Base-by-base conservation (phyloP, 2,797 vertebrate species). In the Loriculus beryllinus region DNA sequence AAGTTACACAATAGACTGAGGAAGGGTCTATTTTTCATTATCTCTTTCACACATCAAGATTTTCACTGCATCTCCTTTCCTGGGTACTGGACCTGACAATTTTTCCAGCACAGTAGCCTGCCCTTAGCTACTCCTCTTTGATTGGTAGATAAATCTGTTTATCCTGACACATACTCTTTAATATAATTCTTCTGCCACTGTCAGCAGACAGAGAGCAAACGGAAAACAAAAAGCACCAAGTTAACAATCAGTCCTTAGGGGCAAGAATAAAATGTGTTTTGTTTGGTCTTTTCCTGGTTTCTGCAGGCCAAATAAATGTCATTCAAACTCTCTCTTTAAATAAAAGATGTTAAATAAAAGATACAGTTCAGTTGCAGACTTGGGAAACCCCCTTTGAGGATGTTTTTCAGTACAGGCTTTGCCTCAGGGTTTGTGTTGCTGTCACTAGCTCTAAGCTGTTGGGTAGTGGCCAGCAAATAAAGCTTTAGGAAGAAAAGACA, bases 41-140 rank as follows among this genome's bases (percentile, higher is more conserved):
- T 96, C 95, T 98, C 96, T 97, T 97, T 98, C 57, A 98, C 96
- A 21, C 96, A 96, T 3, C 54, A 98, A 98, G 85, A 98, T 97
- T 15, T 97, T 98, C 97, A 17, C 97, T 96, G 49, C 98, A 98
- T 98, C 97, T 98, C 87, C 97, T 98, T 70, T 98, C 97, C 28
- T 97, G 9, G 95, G 9, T 97, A 98, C n/a, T 97, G 97, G 43
- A 97, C 97, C 96, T 98, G 97, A 96, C 97, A 98, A 4, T 69
- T 92, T 92, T 85, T 45, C 40, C 29, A 4, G 70, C 57, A 88
- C 57, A 60, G 68, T 23, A 94, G 28, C 45, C 33, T 83, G 52
- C 65, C 52, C 45, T 84, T 62, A 75, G 29, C 25, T 60, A 37
- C 64, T 83, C 19, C 19, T 88, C 31, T 62, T 74, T 63, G 48